These are phyloP conservation scores for Sminthurinus signatus DNA, from an alignment of 1,140 invertebrate species.

Conservation along the genomic window DNA sequence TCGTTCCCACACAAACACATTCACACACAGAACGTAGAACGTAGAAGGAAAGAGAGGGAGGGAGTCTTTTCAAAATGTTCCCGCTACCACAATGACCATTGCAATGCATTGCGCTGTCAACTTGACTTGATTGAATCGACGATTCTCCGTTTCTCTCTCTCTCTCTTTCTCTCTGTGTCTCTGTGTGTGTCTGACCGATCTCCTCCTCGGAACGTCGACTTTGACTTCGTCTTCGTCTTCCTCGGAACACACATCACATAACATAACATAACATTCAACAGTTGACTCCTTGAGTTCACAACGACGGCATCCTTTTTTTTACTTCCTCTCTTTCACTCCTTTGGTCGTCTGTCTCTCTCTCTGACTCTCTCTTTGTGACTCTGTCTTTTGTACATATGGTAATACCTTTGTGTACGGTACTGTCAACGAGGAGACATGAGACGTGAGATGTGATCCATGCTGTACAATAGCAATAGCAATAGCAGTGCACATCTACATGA, in stretches of 20 bases:
- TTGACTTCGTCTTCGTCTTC: too few species aligned
- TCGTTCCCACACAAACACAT: too few species aligned
- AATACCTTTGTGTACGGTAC: too few species aligned
- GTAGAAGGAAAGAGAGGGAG: background rate
- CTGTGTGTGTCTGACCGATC: background rate
- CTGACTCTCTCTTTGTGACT: too few species aligned
- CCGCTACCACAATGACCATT: slow-evolving; percentile 3
- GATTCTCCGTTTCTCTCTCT: slow-evolving; percentile 1
- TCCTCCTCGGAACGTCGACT: background rate
- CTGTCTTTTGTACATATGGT: too few species aligned
- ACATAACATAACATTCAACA: slow-evolving; percentile 1
- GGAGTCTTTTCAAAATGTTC: slow-evolving; percentile 1
- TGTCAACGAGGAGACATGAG: too few species aligned
- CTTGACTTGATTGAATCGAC: slow-evolving; percentile 6
- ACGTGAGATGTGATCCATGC: too few species aligned
- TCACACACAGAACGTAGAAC: background rate
- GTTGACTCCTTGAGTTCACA: slow-evolving; percentile 1
- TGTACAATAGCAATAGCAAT: too few species aligned
- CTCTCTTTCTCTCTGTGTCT: background rate
- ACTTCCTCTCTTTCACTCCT: background rate
- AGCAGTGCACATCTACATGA: too few species aligned
- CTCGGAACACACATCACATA: too few species aligned
- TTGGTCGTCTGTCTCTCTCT: background rate
- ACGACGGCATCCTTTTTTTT: background rate
- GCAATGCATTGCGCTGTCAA: background rate